Evolutionary conservation across 2,888 invertebrate genomes (phyloP), one percentile per base, ranked within the genome.

Genomic region (Thecocarcelia acutangulata): DNA sequence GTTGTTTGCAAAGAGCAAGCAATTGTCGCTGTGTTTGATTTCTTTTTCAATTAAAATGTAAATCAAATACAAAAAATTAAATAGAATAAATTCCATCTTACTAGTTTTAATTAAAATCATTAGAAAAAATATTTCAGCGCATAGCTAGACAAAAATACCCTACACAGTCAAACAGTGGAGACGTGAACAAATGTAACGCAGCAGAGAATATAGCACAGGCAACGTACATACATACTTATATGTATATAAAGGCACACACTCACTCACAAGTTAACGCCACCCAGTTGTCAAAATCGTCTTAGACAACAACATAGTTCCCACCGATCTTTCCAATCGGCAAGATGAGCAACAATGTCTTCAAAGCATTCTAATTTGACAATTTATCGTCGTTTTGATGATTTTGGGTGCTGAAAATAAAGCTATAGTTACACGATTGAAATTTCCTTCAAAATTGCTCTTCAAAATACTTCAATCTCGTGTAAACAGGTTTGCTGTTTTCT

Each of bases 11-110:
- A 9, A 52, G 42, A 52, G 13, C 12, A 3, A 68, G 37, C 37
- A 42, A 63, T 54, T 69, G 52, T 17, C 28, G 37, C 63, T 44
- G 19, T 50, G 19, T 24, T 59, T 72, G 28, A 56, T 33, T 58
- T 17, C 6, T 24, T 74, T 74, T 74, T 44, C 73, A 78, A 78
- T 82, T 82, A 82, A 82, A 78, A 82, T 82, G 78, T 82, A 78
- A 82, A 78, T 82, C 66, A 56, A 66, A 82, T 78, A 69, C 74
- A 74, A 72, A 46, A 78, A 78, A 78, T 78, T 70, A 82, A 78
- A 82, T 82, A 66, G 61, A 70, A 66, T 70, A 74, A 78, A 82
- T 82, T 82, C 70, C 70, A 61, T 69, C 9, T 40, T 56, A 58
- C 28, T 21, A 59, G 63, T 64, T 78, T 70, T 82, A 82, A 82